Percentiles rank a stretch among this genome's conserved stretches.
These are phyloP conservation scores for Tenthredo amoena DNA, from an alignment of 2,888 invertebrate genomes.

Conservation along the genomic window DNA sequence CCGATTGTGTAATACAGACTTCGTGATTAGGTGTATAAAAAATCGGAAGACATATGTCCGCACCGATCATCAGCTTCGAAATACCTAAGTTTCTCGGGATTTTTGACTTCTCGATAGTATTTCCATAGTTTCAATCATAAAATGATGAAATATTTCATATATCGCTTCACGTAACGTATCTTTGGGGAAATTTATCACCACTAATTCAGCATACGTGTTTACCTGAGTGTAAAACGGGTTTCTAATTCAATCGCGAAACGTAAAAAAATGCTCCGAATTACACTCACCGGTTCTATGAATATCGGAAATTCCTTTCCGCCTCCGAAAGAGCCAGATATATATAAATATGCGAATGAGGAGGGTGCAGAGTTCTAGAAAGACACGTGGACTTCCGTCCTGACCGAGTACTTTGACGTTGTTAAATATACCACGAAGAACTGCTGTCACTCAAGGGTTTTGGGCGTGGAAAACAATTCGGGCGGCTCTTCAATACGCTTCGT, in stretches of 20 bases:
- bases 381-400: constrained; percentile 19
- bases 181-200: neutral
- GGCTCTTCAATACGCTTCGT: constrained; percentile 11
- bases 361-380: neutral
- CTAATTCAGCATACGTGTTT: neutral
- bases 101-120: neutral
- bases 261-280: neutral
- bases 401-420: constrained; percentile 13
- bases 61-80: neutral
- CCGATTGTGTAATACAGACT: neutral
- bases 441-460: constrained; percentile 43
- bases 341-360: neutral
- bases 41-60: neutral
- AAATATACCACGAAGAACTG: constrained; percentile 30
- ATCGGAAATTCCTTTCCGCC: constrained; percentile 17
- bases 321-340: neutral
- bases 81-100: neutral
- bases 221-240: neutral
- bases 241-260: neutral
- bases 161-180: neutral
- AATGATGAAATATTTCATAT: neutral
- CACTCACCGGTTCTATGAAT: constrained; percentile 21
- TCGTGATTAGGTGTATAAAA: neutral
- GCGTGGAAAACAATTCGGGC: constrained; percentile 18
- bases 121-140: neutral